A percentile compares a stretch with the other conserved stretches of the same genome.
Evolutionary conservation across 1,140 invertebrate genomes (phyloP).

Genomic region (Cydia pomonella): DNA sequence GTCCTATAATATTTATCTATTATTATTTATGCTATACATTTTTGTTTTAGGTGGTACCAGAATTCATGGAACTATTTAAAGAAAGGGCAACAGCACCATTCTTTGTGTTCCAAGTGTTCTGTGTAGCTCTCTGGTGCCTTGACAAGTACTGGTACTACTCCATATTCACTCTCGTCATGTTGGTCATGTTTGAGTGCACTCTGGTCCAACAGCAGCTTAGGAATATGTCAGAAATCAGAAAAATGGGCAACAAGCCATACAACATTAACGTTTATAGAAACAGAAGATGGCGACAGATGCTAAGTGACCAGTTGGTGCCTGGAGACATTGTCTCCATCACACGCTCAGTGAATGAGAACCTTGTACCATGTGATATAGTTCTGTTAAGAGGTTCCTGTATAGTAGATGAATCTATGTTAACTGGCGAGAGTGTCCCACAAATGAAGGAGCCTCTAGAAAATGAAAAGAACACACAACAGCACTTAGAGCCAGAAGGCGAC

Average conservation of each 20-base stretch:
- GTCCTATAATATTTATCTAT: too few species aligned
- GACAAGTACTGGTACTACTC: constrained; percentile 99
- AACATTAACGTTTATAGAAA: constrained; percentile 96
- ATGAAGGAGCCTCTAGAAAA: constrained; percentile 97
- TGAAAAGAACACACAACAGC: constrained; percentile 83
- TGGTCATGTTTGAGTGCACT: constrained; percentile 98
- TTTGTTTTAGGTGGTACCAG: constrained; percentile 91
- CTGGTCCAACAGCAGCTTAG: constrained; percentile 98
- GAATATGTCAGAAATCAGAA: constrained; percentile 99
- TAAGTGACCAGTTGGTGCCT: constrained; percentile 94
- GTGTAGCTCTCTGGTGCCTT: constrained; percentile 98
- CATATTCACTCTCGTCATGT: constrained; percentile 98
- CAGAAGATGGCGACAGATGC: constrained; percentile 93
- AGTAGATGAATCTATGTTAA: constrained; percentile 98
- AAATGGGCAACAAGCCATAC: constrained; percentile 99
- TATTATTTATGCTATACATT: neutral
- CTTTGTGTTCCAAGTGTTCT: constrained; percentile 98
- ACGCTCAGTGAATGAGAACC: constrained; percentile 92
- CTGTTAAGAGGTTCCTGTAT: constrained; percentile 96
- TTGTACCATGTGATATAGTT: constrained; percentile 98
- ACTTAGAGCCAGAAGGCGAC: constrained; percentile 92
- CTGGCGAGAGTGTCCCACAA: constrained; percentile 99
- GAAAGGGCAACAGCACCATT: constrained; percentile 99
- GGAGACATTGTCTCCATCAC: constrained; percentile 98
- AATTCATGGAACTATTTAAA: constrained; percentile 97